Percentiles rank a stretch among this genome's conserved stretches.
phyloP scores from a whole-genome alignment of 2,888 invertebrate genomes.

The Coleophora flavipennella region DNA sequence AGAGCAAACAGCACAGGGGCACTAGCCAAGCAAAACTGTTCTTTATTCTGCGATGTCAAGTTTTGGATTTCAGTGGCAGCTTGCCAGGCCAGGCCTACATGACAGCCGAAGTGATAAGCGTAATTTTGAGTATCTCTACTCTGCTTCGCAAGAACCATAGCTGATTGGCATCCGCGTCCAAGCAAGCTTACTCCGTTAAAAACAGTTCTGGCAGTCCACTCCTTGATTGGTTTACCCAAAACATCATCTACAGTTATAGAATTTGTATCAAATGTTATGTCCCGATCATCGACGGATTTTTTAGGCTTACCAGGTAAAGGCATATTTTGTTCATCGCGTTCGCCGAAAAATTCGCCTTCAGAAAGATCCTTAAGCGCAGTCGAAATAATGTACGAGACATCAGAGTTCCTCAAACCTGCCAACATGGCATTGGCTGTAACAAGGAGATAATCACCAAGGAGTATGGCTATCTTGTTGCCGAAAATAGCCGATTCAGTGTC shows the following conservation, averaged over 20 bases:
- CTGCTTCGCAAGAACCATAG: slow-evolving; percentile 83
- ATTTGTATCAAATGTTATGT: slow-evolving; percentile 51
- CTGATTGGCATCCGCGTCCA: slow-evolving; percentile 86
- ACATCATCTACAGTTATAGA: slow-evolving; percentile 50
- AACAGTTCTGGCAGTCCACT: slow-evolving; percentile 82
- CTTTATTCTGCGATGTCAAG: slow-evolving; percentile 72
- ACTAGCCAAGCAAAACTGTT: slow-evolving; percentile 82
- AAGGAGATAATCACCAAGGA: slow-evolving; percentile 88
- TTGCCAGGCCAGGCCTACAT: slow-evolving; percentile 88
- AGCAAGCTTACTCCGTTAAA: slow-evolving; percentile 76
- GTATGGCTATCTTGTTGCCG: slow-evolving; percentile 89
- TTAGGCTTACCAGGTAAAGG: slow-evolving; percentile 78
- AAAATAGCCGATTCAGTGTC: slow-evolving; percentile 83
- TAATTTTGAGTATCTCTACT: slow-evolving; percentile 76
- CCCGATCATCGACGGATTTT: slow-evolving; percentile 35
- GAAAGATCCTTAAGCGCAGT: slow-evolving; percentile 84
- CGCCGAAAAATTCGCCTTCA: slow-evolving; percentile 86
- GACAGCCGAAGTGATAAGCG: slow-evolving; percentile 86
- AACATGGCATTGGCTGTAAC: slow-evolving; percentile 86
- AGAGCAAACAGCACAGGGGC: slow-evolving; percentile 89
- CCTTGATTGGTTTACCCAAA: slow-evolving; percentile 74
- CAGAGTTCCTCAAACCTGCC: slow-evolving; percentile 79
- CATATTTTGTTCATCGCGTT: slow-evolving; percentile 83
- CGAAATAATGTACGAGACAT: slow-evolving; percentile 86
- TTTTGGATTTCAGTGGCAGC: slow-evolving; percentile 65